phyloP scores from a whole-genome alignment of 2,888 invertebrate genomes.

The Acleris cristana region DNA sequence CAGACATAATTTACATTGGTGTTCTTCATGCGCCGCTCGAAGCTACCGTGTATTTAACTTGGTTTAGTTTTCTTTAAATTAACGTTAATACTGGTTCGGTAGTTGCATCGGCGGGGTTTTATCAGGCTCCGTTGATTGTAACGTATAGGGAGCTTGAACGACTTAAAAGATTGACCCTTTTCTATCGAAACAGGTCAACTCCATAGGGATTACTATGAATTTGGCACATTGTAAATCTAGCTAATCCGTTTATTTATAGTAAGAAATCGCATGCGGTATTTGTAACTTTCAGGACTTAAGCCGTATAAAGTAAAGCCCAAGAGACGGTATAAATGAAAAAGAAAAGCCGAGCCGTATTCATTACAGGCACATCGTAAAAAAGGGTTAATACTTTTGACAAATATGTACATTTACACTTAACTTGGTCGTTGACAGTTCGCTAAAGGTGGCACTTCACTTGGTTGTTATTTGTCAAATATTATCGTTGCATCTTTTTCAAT shows the following conservation, averaged over 20 bases:
- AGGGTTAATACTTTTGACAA: too few species aligned
- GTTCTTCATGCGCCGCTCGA: constrained; percentile 15
- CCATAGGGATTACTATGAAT: constrained; percentile 59
- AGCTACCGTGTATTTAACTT: constrained; percentile 15
- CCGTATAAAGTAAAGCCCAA: not conserved
- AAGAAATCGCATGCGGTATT: constrained; percentile 24
- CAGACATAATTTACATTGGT: constrained; percentile 21
- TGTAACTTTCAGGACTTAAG: constrained; percentile 15
- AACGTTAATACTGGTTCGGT: constrained; percentile 28
- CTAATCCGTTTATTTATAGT: constrained; percentile 35
- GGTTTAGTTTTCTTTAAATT: constrained; percentile 29
- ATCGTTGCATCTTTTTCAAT: too few species aligned
- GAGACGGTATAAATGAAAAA: not conserved
- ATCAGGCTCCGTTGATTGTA: constrained; percentile 55
- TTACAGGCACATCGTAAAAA: too few species aligned
- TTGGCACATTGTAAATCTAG: constrained; percentile 43
- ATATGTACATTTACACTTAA: too few species aligned
- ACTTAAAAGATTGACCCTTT: constrained; percentile 59
- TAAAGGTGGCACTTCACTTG: too few species aligned
- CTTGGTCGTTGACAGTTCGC: too few species aligned
- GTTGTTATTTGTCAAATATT: too few species aligned
- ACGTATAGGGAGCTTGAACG: constrained; percentile 56
- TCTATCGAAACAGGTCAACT: constrained; percentile 54
- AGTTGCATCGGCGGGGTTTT: constrained; percentile 27
- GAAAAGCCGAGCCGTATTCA: too few species aligned